A percentile compares a stretch with the other conserved stretches of the same genome.
Conservation (phyloP, 2,113 vertebrate species). For the Semnornis frantzii region DNA sequence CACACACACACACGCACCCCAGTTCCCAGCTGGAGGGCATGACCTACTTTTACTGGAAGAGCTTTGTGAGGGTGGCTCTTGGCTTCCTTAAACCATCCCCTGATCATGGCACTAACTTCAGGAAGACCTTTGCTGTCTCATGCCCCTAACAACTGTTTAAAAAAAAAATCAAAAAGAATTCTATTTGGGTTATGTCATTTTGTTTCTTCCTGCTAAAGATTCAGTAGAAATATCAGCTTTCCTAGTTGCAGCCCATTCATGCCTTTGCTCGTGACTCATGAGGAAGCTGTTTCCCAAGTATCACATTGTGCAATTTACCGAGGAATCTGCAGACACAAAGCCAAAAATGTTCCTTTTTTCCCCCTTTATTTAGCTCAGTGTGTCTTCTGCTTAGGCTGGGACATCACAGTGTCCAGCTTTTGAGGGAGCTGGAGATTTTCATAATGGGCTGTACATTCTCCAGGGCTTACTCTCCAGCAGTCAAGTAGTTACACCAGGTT, state of each 20-base stretch:
- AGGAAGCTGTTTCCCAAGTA: background rate
- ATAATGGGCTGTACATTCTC: accelerated
- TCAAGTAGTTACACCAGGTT: background rate
- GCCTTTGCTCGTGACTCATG: background rate
- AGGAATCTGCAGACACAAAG: background rate
- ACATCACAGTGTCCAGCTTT: accelerated
- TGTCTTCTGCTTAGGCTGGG: background rate
- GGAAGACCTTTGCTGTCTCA: background rate
- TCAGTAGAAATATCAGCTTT: background rate
- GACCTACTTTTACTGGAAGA: background rate
- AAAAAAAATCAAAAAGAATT: background rate
- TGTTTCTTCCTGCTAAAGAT: background rate
- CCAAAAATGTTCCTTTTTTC: background rate
- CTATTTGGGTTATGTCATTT: background rate
- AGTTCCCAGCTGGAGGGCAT: background rate
- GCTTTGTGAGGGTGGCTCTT: background rate
- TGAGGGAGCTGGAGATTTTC: background rate
- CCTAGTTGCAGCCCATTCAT: background rate
- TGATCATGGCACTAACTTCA: background rate
- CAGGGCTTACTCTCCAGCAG: background rate
- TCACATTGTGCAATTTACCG: background rate
- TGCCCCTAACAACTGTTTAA: background rate
- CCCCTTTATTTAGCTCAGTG: too few relatives aligned
- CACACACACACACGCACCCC: too few relatives aligned
- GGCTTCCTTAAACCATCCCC: accelerated